Evolutionary conservation across 2,888 invertebrate genomes (phyloP).

Genomic region (Yponomeuta sedellus): DNA sequence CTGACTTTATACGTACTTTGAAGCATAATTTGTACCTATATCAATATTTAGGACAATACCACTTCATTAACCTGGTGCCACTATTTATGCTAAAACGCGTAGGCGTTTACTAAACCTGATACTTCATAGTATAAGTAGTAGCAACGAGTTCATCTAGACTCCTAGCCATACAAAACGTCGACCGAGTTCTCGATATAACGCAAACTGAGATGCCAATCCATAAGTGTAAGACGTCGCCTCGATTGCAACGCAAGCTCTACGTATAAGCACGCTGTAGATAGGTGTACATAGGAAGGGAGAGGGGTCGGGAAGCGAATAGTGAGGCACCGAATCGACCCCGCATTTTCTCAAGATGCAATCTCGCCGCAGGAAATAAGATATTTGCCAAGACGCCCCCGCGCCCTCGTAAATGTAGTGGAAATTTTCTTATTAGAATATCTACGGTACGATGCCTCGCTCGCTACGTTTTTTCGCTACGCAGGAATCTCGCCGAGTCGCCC

Average conservation of each 20-base stretch:
- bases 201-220: neutral
- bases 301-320: constrained; percentile 66
- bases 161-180: neutral
- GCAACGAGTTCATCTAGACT: neutral
- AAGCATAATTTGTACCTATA: too few relatives aligned
- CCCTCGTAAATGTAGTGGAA: constrained; percentile 77
- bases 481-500: constrained; percentile 12
- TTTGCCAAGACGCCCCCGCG: constrained; percentile 76
- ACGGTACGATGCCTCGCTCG: constrained; percentile 71
- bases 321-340: constrained; percentile 66
- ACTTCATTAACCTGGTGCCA: too few relatives aligned
- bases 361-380: constrained; percentile 77
- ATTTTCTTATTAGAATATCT: constrained; percentile 77
- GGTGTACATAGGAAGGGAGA: constrained; percentile 20
- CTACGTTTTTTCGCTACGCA: constrained; percentile 34
- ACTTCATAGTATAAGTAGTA: too few relatives aligned
- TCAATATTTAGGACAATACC: too few relatives aligned
- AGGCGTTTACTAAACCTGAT: too few relatives aligned
- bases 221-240: neutral
- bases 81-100: too few relatives aligned
- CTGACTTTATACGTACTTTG: too few relatives aligned
- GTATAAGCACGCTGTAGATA: neutral
- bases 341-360: constrained; percentile 78
- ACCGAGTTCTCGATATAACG: neutral
- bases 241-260: neutral